Conservation (phyloP, 2,888 invertebrate genomes). For the Onchidella celtica region DNA sequence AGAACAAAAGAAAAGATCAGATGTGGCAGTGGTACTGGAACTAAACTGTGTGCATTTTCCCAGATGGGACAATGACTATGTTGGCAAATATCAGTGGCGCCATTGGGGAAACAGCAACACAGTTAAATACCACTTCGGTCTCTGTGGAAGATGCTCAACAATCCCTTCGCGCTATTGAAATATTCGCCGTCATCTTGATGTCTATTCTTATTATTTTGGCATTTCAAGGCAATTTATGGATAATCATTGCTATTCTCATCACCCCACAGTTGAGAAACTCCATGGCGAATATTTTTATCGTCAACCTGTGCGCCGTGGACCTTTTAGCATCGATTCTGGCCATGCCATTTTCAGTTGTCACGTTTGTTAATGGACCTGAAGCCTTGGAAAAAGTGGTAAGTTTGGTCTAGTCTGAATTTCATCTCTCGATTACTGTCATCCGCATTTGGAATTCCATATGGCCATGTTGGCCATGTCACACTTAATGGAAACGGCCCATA, state of each 20-base stretch:
- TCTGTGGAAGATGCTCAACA: background rate
- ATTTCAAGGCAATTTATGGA: slow-evolving; percentile 38
- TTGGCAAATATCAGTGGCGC: background rate
- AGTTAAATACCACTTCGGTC: background rate
- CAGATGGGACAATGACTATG: no score
- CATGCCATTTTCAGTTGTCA: slow-evolving; percentile 51
- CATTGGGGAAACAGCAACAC: background rate
- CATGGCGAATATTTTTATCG: slow-evolving; percentile 57
- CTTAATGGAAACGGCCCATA: background rate
- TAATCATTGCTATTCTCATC: slow-evolving; percentile 32
- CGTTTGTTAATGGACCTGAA: slow-evolving; percentile 40
- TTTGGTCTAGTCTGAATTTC: no score
- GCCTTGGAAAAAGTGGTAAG: slow-evolving; percentile 22
- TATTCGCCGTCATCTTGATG: slow-evolving; percentile 31
- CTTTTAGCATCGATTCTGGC: slow-evolving; percentile 50
- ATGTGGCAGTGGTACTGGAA: no score
- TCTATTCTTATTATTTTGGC: slow-evolving; percentile 9
- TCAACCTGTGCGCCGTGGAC: slow-evolving; percentile 57
- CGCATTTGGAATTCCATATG: no score
- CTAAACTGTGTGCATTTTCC: no score
- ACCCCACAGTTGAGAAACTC: slow-evolving; percentile 33
- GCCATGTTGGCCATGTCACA: no score
- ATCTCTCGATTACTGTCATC: no score
- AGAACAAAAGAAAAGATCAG: no score
- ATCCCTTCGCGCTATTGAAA: background rate